Evolutionary conservation across 2,113 vertebrate species (phyloP).

Genomic region (Poeciliopsis prolifica): DNA sequence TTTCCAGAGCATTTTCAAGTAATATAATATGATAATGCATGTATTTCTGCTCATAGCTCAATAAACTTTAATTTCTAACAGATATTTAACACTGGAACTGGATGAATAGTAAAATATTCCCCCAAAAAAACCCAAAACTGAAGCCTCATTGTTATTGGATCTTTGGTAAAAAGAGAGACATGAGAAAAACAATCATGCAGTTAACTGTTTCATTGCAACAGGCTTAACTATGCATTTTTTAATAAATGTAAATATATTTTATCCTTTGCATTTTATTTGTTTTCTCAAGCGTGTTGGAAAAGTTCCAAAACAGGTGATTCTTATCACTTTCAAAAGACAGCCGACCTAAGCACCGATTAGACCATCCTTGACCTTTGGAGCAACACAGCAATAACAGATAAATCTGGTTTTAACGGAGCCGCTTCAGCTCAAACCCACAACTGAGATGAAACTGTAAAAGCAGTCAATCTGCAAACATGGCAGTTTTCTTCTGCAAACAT

Average conservation of each 20-base stretch:
- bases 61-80: too few species aligned
- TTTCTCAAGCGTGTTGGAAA: not conserved
- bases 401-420: not conserved
- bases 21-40: too few species aligned
- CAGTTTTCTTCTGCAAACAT: not conserved
- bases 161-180: too few species aligned
- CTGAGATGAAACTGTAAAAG: not conserved
- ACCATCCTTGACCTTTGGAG: not conserved
- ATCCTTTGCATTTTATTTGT: not conserved
- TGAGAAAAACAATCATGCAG: too few species aligned
- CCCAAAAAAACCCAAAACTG: too few species aligned
- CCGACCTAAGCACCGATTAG: not conserved
- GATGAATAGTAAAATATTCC: too few species aligned
- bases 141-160: too few species aligned
- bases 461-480: not conserved
- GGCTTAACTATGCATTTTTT: not conserved
- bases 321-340: not conserved
- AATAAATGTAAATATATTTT: not conserved
- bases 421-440: not conserved
- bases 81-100: too few species aligned
- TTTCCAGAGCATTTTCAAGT: too few species aligned
- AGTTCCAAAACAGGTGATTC: not conserved
- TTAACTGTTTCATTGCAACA: too few species aligned
- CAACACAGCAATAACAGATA: not conserved
- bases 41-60: too few species aligned